These are phyloP conservation scores for Pongo abelii DNA, from an alignment of 2,113 vertebrate genomes.

Conservation along the genomic window DNA sequence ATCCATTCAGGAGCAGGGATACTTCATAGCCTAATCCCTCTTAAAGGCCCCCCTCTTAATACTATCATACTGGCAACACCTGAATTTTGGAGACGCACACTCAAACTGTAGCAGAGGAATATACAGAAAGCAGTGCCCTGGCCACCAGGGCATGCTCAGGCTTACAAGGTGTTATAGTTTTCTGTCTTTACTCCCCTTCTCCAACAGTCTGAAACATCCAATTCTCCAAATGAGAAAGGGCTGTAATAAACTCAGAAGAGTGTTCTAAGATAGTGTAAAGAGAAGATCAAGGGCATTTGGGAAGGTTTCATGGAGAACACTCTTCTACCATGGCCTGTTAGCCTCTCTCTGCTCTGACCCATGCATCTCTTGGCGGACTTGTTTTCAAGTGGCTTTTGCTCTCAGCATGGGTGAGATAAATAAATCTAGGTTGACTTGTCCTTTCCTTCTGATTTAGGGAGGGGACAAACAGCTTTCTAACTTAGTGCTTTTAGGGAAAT, in stretches of 20 bases:
- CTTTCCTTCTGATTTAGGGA: background rate
- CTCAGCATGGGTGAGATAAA: background rate
- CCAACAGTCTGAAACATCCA: background rate
- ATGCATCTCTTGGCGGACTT: background rate
- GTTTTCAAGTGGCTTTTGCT: background rate
- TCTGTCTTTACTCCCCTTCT: background rate
- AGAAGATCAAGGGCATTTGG: background rate
- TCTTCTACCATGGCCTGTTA: too few relatives aligned
- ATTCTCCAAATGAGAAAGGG: background rate
- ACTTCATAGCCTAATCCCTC: background rate
- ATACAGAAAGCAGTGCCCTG: background rate
- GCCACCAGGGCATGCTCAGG: rapidly evolving
- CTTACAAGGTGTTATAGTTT: background rate
- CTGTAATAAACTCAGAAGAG: background rate
- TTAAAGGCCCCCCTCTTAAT: background rate
- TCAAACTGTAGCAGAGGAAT: background rate
- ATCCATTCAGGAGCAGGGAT: background rate
- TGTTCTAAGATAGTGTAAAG: background rate
- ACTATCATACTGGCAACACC: background rate
- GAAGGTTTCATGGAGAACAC: background rate
- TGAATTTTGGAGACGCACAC: background rate
- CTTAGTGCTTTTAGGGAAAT: background rate
- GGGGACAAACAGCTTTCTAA: background rate
- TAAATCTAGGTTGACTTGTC: background rate
- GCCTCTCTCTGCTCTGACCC: background rate